Evolutionary conservation across 2,888 invertebrate genomes (phyloP), one percentile per base, ranked within the genome.

Genomic region (Pogonocherus hispidulus): DNA sequence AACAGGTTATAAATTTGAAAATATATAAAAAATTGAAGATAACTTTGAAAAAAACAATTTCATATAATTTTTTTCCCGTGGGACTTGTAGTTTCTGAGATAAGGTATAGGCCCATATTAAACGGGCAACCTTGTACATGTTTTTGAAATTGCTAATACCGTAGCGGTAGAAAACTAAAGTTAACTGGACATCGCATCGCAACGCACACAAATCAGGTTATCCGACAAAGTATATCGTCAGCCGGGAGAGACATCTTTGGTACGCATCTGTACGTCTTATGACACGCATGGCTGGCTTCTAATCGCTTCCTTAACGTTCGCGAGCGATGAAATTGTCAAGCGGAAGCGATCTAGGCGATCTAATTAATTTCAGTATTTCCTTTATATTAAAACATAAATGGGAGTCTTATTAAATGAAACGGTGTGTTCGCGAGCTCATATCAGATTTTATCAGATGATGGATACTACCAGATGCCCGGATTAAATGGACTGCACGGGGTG

Each of bases 361-460:
- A 44, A 56, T 56, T 44, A 56, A 57, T 57, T 23, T 22, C 22
- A 57, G 23, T n/a, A 57, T 44, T 57, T 57, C 57, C 57, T 57
- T 14, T 41, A 37, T 18, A 20, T 18, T 37, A n/a, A 37, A 32
- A 32, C 32, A 1, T 52, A 52, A 32, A n/a, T 52, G 32, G 14
- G 32, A 16, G 18, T 16, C 41, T 16, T 16, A 41, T 41, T 41
- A 16, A 41, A 41, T 16, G 41, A n/a, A 41, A 41, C 14, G 14
- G 41, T 14, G 2, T n/a, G 41, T 2, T 41, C 41, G 41, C 4
- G 4, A 27, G 27, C 27, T 27, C 27, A 8, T 27, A 27, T 8
- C 27, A 41, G 41, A 41, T 41, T 16, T 2, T 41, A 41, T 41
- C 41, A 14, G 16, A n/a, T 41, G 41, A 41, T 41, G 41, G 16